Conservation (phyloP, 2,888 invertebrate species). For the Escarpia spicata region DNA sequence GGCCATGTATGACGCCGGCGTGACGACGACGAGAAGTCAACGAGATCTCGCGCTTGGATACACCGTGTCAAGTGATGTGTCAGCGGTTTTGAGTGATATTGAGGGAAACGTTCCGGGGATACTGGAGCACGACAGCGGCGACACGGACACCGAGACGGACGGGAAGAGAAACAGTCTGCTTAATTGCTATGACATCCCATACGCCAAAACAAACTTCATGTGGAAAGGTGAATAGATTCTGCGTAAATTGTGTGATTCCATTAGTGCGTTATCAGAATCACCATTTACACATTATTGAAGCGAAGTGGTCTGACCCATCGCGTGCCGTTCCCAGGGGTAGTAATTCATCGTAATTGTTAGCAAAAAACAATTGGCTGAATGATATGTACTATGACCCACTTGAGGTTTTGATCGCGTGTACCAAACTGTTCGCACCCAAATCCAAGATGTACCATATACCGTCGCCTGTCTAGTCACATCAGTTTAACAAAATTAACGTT, state of each 20-base stretch:
- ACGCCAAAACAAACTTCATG: slow-evolving; percentile 34
- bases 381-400: no score
- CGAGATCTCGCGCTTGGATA: slow-evolving; percentile 30
- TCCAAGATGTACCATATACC: no score
- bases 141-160: not conserved
- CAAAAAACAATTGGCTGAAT: no score
- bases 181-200: slow-evolving; percentile 36
- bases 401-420: no score
- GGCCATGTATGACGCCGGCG: slow-evolving; percentile 24
- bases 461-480: no score
- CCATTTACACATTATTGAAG: no score
- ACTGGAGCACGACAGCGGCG: slow-evolving; percentile 25
- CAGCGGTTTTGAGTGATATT: slow-evolving; percentile 1
- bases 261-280: not conserved
- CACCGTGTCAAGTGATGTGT: not conserved
- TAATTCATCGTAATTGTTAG: no score
- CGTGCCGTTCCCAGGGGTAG: no score
- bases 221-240: slow-evolving; percentile 35
- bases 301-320: no score
- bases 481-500: no score
- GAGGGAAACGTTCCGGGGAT: slow-evolving; percentile 20
- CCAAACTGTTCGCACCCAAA: no score
- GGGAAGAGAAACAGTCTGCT: slow-evolving; percentile 18
- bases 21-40: slow-evolving; percentile 32
- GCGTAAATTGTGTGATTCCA: not conserved